phyloP scores from a whole-genome alignment of 2,888 invertebrate genomes.

The Volucella inanis region DNA sequence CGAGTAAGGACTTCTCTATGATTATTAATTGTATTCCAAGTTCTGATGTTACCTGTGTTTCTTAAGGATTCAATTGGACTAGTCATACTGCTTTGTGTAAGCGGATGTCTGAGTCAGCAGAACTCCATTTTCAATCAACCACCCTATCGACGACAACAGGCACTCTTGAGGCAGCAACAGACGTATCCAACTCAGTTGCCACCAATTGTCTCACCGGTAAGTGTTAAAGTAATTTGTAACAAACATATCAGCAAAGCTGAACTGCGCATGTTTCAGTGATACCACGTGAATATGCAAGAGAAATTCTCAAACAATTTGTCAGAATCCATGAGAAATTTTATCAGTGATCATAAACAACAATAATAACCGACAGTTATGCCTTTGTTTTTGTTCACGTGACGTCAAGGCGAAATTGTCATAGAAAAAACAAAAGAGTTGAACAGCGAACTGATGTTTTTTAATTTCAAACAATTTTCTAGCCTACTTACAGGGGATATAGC shows the following conservation, averaged over 20 bases:
- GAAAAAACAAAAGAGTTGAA: conserved; percentile 71
- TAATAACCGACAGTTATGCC: conserved; percentile 39
- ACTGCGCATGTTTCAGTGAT: not conserved
- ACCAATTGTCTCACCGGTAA: conserved; percentile 77
- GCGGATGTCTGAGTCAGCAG: conserved; percentile 77
- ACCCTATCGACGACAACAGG: conserved; percentile 79
- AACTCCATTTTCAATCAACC: conserved; percentile 79
- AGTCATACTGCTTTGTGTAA: conserved; percentile 63
- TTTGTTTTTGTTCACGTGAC: conserved; percentile 43
- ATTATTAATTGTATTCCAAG: not conserved
- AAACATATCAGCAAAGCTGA: not conserved
- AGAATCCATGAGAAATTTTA: conserved; percentile 52
- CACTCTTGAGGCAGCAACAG: conserved; percentile 70
- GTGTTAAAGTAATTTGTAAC: conserved; percentile 37
- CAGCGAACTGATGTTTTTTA: conserved; percentile 44
- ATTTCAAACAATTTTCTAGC: conserved; percentile 63
- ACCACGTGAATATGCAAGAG: conserved; percentile 45
- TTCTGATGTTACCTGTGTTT: conserved; percentile 15
- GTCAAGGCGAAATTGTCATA: conserved; percentile 39
- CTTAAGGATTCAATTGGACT: conserved; percentile 57
- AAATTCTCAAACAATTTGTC: conserved; percentile 65
- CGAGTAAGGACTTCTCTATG: conserved; percentile 67
- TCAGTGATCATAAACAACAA: conserved; percentile 68
- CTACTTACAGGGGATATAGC: conserved; percentile 79
- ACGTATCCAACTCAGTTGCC: conserved; percentile 76